These are phyloP conservation scores for Delichon dasypus DNA, from an alignment of 2,797 vertebrate species.

Conservation along the genomic window DNA sequence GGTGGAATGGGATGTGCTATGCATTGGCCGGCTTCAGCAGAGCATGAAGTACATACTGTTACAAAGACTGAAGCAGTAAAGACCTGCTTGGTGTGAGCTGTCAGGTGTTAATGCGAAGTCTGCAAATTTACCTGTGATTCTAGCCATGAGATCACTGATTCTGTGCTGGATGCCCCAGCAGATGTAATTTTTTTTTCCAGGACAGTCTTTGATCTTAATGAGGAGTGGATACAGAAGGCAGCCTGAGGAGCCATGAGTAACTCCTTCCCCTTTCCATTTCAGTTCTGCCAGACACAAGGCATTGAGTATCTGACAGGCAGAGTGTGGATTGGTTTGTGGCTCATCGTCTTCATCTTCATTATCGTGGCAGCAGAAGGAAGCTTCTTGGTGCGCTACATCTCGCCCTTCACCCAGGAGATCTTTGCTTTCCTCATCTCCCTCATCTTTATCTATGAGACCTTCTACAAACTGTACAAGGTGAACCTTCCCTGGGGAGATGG, in stretches of 20 bases:
- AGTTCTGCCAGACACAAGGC: conserved; percentile 93
- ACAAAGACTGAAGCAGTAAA: not conserved
- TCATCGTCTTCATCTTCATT: conserved; percentile 91
- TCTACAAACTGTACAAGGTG: conserved; percentile 94
- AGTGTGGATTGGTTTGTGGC: conserved; percentile 98
- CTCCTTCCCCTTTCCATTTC: conserved; percentile 21
- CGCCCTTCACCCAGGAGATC: conserved; percentile 97
- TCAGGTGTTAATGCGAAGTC: not conserved
- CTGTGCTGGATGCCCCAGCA: not conserved
- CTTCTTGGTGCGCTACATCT: conserved; percentile 96
- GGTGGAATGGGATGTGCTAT: not conserved
- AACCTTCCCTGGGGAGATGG: conserved; percentile 12
- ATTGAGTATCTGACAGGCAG: conserved; percentile 95
- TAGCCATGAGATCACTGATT: not conserved
- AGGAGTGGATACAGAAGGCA: not conserved
- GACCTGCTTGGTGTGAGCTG: not conserved
- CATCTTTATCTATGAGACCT: conserved; percentile 99
- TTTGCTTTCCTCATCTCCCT: conserved; percentile 98
- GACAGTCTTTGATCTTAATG: not conserved
- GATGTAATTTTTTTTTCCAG: not conserved
- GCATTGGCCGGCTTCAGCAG: not conserved
- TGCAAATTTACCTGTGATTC: not conserved
- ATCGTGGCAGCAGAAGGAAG: conserved; percentile 95
- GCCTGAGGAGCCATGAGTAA: not conserved
- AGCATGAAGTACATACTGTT: not conserved